Conservation (phyloP, 1,140 invertebrate species). For the Schlechtendalia chinensis region DNA sequence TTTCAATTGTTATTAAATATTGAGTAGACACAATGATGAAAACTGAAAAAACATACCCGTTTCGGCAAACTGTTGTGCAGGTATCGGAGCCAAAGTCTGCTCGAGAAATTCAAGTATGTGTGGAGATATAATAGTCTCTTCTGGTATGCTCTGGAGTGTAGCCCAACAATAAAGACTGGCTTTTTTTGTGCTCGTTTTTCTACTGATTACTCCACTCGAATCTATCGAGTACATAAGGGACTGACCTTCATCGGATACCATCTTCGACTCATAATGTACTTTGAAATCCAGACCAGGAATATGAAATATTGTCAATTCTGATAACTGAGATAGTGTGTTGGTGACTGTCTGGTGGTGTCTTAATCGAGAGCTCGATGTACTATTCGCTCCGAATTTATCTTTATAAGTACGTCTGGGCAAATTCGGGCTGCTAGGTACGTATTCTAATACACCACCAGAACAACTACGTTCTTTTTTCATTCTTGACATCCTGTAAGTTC, state of each 20-base stretch:
- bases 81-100: slow-evolving; percentile 90
- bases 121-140: slow-evolving; percentile 92
- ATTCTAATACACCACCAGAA: slow-evolving; percentile 69
- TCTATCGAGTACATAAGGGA: slow-evolving; percentile 54
- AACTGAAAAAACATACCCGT: slow-evolving; percentile 14
- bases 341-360: slow-evolving; percentile 49
- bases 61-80: slow-evolving; percentile 55
- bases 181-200: slow-evolving; percentile 68
- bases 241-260: slow-evolving; percentile 64
- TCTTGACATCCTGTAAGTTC: slow-evolving; percentile 57
- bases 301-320: slow-evolving; percentile 87
- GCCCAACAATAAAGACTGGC: slow-evolving; percentile 94
- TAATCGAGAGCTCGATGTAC: slow-evolving; percentile 58
- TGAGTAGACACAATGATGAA: neutral
- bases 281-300: slow-evolving; percentile 93
- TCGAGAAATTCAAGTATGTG: slow-evolving; percentile 93
- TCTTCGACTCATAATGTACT: slow-evolving; percentile 85
- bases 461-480: slow-evolving; percentile 72
- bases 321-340: slow-evolving; percentile 60
- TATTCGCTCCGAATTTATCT: slow-evolving; percentile 58
- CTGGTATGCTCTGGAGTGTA: slow-evolving; percentile 91
- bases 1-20: neutral
- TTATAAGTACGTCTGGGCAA: slow-evolving; percentile 58
- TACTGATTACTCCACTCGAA: slow-evolving; percentile 51
- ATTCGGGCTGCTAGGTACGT: slow-evolving; percentile 61